These are phyloP conservation scores for Siderastrea siderea DNA, from an alignment of 92 coral and sea anemone genomes.

Conservation along the genomic window DNA sequence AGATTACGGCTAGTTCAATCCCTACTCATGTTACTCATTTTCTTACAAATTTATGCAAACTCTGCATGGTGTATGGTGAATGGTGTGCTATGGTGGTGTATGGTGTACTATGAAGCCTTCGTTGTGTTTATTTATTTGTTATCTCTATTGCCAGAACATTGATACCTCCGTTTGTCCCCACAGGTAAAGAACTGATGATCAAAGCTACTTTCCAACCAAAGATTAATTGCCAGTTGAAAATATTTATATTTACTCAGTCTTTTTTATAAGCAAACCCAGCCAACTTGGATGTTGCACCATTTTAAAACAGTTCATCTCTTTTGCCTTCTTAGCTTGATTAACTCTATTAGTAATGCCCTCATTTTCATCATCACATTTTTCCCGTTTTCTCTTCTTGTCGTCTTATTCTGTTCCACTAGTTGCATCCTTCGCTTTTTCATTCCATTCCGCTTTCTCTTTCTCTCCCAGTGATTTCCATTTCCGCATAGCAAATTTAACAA, in stretches of 20 bases:
- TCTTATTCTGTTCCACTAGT: slow-evolving; percentile 1
- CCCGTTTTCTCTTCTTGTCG: too few relatives aligned
- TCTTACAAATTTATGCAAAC: too few relatives aligned
- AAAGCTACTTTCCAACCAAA: too few relatives aligned
- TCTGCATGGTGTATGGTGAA: too few relatives aligned
- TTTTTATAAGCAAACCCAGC: slow-evolving; percentile 90
- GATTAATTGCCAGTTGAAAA: neutral
- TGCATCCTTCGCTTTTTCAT: slow-evolving; percentile 72
- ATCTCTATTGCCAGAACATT: too few relatives aligned
- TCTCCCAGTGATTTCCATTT: slow-evolving; percentile 79
- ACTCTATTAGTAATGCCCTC: slow-evolving; percentile 50
- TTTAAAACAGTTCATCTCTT: slow-evolving; percentile 52
- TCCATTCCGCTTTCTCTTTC: slow-evolving; percentile 84
- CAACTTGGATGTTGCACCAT: slow-evolving; percentile 68
- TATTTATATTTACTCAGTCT: slow-evolving; percentile 3
- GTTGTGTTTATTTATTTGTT: too few relatives aligned
- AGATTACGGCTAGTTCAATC: too few relatives aligned
- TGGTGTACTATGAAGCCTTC: too few relatives aligned
- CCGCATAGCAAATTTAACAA: slow-evolving; percentile 86
- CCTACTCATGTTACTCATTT: too few relatives aligned
- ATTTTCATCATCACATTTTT: slow-evolving; percentile 61
- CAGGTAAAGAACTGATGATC: too few relatives aligned
- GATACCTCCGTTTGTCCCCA: too few relatives aligned
- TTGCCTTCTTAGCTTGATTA: slow-evolving; percentile 51
- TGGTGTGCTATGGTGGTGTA: too few relatives aligned